Evolutionary conservation across 2,113 vertebrate species (phyloP).

Genomic region (Forbesichthys papilliferus): DNA sequence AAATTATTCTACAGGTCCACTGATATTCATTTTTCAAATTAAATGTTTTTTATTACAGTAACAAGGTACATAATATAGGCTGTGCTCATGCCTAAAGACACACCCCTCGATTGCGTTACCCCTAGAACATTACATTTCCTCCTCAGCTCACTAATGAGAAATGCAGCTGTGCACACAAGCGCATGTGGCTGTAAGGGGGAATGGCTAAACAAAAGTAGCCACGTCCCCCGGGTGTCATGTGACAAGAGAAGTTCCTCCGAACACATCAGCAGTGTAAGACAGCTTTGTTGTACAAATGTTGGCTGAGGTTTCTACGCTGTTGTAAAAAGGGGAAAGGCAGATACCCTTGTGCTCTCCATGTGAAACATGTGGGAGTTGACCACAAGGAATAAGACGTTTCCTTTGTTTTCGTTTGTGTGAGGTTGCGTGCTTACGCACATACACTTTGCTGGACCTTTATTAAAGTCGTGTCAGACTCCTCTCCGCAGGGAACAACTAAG

Average conservation of each 20-base stretch:
- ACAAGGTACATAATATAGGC: too few species aligned
- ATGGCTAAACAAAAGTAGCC: background rate
- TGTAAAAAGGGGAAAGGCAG: background rate
- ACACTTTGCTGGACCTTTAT: background rate
- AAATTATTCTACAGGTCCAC: too few species aligned
- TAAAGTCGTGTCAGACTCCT: background rate
- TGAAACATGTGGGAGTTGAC: constrained; percentile 54
- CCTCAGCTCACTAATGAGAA: too few species aligned
- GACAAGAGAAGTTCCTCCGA: background rate
- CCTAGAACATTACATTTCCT: too few species aligned
- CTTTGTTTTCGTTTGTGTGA: constrained; percentile 18
- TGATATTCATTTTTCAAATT: background rate
- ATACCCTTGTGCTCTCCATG: constrained; percentile 37
- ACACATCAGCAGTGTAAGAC: background rate
- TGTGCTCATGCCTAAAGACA: too few species aligned
- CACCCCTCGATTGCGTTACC: too few species aligned
- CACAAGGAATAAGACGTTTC: constrained; percentile 39
- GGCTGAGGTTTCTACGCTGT: background rate
- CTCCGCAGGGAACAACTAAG: constrained; percentile 22
- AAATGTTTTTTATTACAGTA: background rate
- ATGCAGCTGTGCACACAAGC: too few species aligned
- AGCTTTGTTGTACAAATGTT: constrained; percentile 8
- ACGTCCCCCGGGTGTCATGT: background rate
- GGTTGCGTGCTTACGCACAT: background rate
- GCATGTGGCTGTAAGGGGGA: too few species aligned